Evolutionary conservation across 2,888 invertebrate genomes (phyloP).

Genomic region (Cephus nigrinus): DNA sequence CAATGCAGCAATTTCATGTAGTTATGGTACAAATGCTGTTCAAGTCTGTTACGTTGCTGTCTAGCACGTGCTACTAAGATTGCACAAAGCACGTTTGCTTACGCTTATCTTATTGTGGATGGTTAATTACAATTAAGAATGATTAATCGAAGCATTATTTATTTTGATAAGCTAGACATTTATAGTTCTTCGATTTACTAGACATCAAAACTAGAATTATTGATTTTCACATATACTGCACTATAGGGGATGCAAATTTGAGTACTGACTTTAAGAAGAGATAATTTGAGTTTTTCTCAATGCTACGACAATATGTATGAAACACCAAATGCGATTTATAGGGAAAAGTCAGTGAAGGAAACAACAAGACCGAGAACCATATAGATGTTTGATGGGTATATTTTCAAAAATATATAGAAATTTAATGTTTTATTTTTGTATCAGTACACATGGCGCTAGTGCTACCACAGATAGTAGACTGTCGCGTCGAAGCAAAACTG

Average conservation of each 20-base stretch:
- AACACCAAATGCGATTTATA: not conserved
- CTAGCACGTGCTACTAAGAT: constrained; percentile 22
- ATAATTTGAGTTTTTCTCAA: not conserved
- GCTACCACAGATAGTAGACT: constrained; percentile 52
- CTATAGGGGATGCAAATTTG: not conserved
- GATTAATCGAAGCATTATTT: not conserved
- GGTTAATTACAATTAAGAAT: not conserved
- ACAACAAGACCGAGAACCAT: not conserved
- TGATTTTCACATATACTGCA: not conserved
- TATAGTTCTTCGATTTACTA: not conserved
- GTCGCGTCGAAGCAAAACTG: constrained; percentile 70
- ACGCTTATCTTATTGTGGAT: constrained; percentile 24
- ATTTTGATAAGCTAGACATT: not conserved
- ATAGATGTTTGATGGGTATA: not conserved
- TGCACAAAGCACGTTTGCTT: constrained; percentile 49
- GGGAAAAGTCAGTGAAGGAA: not conserved
- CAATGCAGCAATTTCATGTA: constrained; percentile 32
- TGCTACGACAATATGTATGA: not conserved
- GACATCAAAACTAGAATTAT: not conserved
- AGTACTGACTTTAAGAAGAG: no score
- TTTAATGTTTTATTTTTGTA: constrained; percentile 36
- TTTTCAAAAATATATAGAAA: not conserved
- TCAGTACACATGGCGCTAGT: constrained; percentile 51
- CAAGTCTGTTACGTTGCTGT: constrained; percentile 9
- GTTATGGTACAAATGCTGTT: constrained; percentile 11